Base-by-base conservation (phyloP, 2,888 invertebrate species). In the Napeogenes inachia region DNA sequence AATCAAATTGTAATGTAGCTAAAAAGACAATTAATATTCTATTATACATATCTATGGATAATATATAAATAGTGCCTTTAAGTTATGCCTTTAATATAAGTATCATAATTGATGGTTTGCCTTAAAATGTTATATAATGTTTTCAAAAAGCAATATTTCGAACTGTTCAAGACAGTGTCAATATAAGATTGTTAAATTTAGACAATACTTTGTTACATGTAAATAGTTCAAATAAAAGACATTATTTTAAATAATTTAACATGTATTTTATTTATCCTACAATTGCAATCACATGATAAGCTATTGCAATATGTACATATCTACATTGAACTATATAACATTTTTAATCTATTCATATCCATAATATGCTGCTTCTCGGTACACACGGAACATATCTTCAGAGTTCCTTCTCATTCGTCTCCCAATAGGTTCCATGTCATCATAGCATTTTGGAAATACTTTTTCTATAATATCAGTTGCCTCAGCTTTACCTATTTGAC, bases 391-490 rank as follows among this genome's bases (percentile, higher is more conserved):
- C 91, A 95, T 94, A 75, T 97, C 97, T 0, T 91, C 84, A 0
- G 96, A 96, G 77, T 95, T 95, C 63, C 95, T 91, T 69, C 94
- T 91, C 67, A 95, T 89, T 67, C 96, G 87, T 70, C 96, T 89
- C 0, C 98, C 98, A 57, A 98, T 92, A 0, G 99, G 99, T 79
- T 99, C 99, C 71, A 98, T 89, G 82, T 99, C 98, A 30, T 93
- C 93, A 77, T 98, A 98, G 81, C 99, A 99, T 79, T 94, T 95
- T 0, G 94, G 92, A 84, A 99, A 99, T 0, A 98, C 98, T 75
- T 94, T 92, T 70, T 98, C 95, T 33, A 99, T 95, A 0, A 95
- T 93, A 38, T 92, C 92, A 13, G 92, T 85, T 0, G 97, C 98
- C 78, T 96, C 94, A 57, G 91, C 89, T 64, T 92, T 87, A 0